phyloP scores from a whole-genome alignment of 2,888 invertebrate genomes.

The Cataglyphis altisquamis region DNA sequence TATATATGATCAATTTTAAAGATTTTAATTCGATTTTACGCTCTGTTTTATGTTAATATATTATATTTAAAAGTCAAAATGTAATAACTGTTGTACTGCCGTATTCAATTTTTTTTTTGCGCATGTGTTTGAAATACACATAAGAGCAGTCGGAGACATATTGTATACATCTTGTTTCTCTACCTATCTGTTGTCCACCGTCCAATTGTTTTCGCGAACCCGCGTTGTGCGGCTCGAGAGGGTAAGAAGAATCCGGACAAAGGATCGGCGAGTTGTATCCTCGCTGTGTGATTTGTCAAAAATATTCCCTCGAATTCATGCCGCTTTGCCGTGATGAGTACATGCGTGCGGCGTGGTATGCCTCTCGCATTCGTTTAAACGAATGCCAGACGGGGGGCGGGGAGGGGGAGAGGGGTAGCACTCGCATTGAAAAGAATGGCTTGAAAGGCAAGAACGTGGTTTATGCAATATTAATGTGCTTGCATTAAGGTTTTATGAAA shows the following conservation, averaged over 20 bases:
- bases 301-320: constrained; percentile 68
- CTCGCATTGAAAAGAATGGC: constrained; percentile 20
- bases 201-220: constrained; percentile 25
- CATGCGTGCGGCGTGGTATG: constrained; percentile 39
- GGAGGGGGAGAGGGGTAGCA: background rate
- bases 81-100: background rate
- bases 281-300: constrained; percentile 70
- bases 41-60: background rate
- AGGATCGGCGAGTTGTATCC: constrained; percentile 25
- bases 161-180: constrained; percentile 5
- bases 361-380: constrained; percentile 49
- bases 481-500: constrained; percentile 7
- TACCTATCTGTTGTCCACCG: constrained; percentile 13
- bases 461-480: constrained; percentile 19
- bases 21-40: background rate
- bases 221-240: constrained; percentile 16
- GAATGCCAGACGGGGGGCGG: constrained; percentile 13
- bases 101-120: background rate
- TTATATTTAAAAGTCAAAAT: background rate
- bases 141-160: background rate
- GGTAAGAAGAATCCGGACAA: constrained; percentile 33
- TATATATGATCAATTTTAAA: background rate
- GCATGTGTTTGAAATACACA: background rate
- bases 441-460: background rate
- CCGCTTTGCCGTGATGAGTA: constrained; percentile 51